Evolutionary conservation across 2,113 vertebrate species (phyloP).

Genomic region (Ardeotis arabs): DNA sequence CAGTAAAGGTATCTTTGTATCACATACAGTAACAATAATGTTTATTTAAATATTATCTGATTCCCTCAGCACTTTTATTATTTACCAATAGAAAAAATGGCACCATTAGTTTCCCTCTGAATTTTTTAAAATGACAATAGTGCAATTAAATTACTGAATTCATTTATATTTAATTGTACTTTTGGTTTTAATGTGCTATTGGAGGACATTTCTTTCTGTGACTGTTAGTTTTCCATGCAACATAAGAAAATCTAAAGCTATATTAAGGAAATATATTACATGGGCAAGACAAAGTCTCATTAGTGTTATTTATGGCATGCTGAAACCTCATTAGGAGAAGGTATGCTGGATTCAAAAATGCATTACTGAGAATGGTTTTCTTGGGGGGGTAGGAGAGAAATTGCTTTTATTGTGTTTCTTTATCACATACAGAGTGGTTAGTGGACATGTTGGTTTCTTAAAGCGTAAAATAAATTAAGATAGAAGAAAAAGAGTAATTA

Average conservation of each 20-base stretch:
- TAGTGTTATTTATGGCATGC: conserved; percentile 85
- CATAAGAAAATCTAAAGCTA: conserved; percentile 79
- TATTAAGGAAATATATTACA: conserved; percentile 86
- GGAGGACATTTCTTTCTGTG: conserved; percentile 74
- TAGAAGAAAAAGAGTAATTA: conserved; percentile 76
- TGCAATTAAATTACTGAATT: conserved; percentile 82
- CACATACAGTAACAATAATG: conserved; percentile 60
- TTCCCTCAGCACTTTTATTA: conserved; percentile 77
- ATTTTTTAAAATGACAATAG: conserved; percentile 73
- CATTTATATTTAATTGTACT: conserved; percentile 85
- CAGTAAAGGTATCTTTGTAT: conserved; percentile 43
- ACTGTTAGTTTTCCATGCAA: conserved; percentile 80
- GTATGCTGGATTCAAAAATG: conserved; percentile 82
- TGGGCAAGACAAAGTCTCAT: conserved; percentile 82
- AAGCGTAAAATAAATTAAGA: conserved; percentile 79
- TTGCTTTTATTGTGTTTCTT: conserved; percentile 82
- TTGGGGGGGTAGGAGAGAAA: conserved; percentile 63
- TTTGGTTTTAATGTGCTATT: conserved; percentile 77
- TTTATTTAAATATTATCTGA: conserved; percentile 79
- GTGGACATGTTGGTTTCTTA: conserved; percentile 73
- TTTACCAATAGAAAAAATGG: conserved; percentile 81
- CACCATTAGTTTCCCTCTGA: conserved; percentile 77
- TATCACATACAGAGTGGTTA: conserved; percentile 77
- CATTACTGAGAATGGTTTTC: conserved; percentile 75
- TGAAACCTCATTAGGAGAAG: conserved; percentile 85